Evolutionary conservation across 2,797 vertebrate species (phyloP).

Genomic region (Gymnothorax javanicus): DNA sequence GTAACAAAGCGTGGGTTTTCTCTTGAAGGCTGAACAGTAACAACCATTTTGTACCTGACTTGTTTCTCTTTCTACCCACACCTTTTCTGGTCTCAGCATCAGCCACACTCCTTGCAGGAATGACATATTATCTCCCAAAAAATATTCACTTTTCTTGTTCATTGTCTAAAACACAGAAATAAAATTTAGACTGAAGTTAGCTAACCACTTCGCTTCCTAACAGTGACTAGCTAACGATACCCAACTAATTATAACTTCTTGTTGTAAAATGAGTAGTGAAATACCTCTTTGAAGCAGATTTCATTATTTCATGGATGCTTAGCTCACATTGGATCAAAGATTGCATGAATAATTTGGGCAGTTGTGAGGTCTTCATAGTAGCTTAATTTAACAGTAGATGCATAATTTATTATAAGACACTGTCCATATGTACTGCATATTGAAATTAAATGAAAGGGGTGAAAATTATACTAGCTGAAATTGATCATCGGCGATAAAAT

Average conservation of each 20-base stretch:
- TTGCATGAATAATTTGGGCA: neutral
- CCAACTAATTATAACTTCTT: neutral
- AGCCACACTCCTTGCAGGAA: neutral
- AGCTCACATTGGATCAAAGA: neutral
- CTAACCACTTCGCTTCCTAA: neutral
- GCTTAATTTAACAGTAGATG: neutral
- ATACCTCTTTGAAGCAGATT: neutral
- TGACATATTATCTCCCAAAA: neutral
- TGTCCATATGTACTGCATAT: neutral
- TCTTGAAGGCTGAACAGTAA: neutral
- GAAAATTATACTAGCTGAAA: neutral
- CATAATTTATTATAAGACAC: neutral
- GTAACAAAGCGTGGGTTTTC: neutral
- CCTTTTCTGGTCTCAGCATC: neutral
- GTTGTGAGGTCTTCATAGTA: neutral
- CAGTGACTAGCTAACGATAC: neutral
- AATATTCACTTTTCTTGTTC: neutral
- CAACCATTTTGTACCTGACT: conserved; percentile 8
- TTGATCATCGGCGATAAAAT: neutral
- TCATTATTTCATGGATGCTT: neutral
- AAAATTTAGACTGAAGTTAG: neutral
- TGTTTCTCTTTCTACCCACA: neutral
- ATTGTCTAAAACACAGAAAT: neutral
- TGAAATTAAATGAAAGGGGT: neutral
- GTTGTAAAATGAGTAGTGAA: neutral